Evolutionary conservation across 2,797 vertebrate genomes (phyloP), one percentile per base, ranked within the genome.

Genomic region (Poeciliopsis paucimaculata): DNA sequence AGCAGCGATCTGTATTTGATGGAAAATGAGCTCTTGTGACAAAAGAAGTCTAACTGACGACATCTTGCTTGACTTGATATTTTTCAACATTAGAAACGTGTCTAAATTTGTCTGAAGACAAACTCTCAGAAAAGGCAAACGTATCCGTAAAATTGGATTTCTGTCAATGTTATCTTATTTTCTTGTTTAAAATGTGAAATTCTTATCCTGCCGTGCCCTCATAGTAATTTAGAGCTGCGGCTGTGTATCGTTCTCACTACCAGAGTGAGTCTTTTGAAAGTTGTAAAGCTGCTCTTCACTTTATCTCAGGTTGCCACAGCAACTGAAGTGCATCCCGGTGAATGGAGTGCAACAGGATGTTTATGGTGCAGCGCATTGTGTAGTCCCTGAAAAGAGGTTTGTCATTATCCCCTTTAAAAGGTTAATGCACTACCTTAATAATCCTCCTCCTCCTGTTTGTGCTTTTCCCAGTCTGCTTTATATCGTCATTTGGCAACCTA

Each of bases 401-500:
- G 45, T 87, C 85, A 90, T 91, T 82, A 86, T 87, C 74, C 87
- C 55, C 53, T 76, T 82, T 83, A 88, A 89, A 93, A 94, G 89
- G 89, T 92, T 92, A 93, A 92, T 92, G 91, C 81, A 89, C 76
- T 86, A 43, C 47, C 75, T 85, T 73, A 51, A 60, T 88, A 85
- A 87, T 86, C 79, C 75, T 86, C 64, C 80, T 73, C 34, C 62
- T 23, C n/a, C 70, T 77, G 64, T 60, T 71, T 41, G 47, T 76
- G 83, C 72, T 86, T 83, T 79, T 77, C 77, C 31, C 85, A 78
- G 60, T 41, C 3, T 3, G 2, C 39, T 47, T 84, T 87, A 84
- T 60, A 82, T 88, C 77, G 68, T 88, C 79, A 84, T 88, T 88
- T 81, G 70, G 55, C 72, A 71, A 81, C 79, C 76, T 79, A 84